A percentile compares a stretch with the other conserved stretches of the same genome.
phyloP scores from a whole-genome alignment of 2,797 vertebrate genomes.

The Alfaro cultratus region DNA sequence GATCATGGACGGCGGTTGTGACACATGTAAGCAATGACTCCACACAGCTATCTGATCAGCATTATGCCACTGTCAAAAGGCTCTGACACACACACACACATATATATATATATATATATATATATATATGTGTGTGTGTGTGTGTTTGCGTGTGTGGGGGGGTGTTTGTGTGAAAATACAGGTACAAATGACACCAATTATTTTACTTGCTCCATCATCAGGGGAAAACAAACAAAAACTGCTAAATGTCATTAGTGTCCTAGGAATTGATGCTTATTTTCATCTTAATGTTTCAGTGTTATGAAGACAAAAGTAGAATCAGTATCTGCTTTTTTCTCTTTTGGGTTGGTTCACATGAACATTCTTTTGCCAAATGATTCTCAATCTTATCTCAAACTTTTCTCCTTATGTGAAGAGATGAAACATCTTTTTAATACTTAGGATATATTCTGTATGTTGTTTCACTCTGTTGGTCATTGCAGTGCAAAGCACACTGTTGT shows the following conservation, averaged over 20 bases:
- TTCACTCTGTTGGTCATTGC: constrained; percentile 23
- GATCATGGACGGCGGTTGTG: no score
- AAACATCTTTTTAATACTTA: neutral
- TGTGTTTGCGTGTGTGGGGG: no score
- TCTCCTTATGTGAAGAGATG: neutral
- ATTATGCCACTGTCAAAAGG: no score
- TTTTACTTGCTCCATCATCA: neutral
- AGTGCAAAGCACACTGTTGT: constrained; percentile 32
- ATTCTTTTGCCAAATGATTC: constrained; percentile 65
- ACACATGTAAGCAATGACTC: no score
- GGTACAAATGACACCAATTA: neutral
- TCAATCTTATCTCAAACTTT: constrained; percentile 80
- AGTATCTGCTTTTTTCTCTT: neutral
- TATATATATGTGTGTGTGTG: no score
- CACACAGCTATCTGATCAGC: no score
- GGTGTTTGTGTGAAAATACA: neutral
- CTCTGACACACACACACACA: no score
- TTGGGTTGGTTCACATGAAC: constrained; percentile 53
- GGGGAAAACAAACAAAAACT: neutral
- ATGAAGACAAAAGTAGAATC: neutral
- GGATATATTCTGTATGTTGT: constrained; percentile 42
- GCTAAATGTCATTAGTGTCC: neutral
- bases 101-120: no score
- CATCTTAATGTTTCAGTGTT: neutral
- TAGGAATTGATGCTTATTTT: neutral